These are phyloP conservation scores for Endotricha flammealis DNA, from an alignment of 2,888 invertebrate species.

Conservation along the genomic window DNA sequence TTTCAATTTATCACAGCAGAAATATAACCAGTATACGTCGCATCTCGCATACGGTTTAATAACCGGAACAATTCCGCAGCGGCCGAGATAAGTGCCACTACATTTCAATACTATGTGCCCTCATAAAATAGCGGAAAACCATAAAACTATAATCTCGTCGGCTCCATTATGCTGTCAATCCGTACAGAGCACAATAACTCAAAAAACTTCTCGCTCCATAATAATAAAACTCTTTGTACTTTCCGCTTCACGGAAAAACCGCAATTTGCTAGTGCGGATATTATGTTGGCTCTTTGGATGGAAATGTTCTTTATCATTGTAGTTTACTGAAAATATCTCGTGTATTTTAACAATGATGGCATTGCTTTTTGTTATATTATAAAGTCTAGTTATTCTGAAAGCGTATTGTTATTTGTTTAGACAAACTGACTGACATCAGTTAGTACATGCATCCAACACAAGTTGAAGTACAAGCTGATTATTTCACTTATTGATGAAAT, in stretches of 20 bases:
- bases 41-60: neutral
- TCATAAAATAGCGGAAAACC: constrained; percentile 3
- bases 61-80: neutral
- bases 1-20: too few relatives aligned
- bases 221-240: constrained; percentile 34
- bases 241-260: constrained; percentile 29
- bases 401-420: too few relatives aligned
- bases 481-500: too few relatives aligned
- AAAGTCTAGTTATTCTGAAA: too few relatives aligned
- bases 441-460: too few relatives aligned
- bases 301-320: neutral
- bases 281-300: neutral
- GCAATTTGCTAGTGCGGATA: neutral
- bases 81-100: constrained; percentile 5
- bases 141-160: constrained; percentile 18
- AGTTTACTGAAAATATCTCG: too few relatives aligned
- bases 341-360: too few relatives aligned
- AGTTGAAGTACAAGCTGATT: too few relatives aligned
- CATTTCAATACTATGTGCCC: constrained; percentile 4
- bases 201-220: constrained; percentile 33
- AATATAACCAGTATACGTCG: too few relatives aligned
- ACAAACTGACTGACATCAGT: too few relatives aligned
- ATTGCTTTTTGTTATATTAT: too few relatives aligned
- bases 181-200: constrained; percentile 35
- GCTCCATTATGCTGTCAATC: constrained; percentile 34